Evolutionary conservation across 2,888 invertebrate genomes (phyloP), one percentile per base, ranked within the genome.

Genomic region (Napeogenes inachia): DNA sequence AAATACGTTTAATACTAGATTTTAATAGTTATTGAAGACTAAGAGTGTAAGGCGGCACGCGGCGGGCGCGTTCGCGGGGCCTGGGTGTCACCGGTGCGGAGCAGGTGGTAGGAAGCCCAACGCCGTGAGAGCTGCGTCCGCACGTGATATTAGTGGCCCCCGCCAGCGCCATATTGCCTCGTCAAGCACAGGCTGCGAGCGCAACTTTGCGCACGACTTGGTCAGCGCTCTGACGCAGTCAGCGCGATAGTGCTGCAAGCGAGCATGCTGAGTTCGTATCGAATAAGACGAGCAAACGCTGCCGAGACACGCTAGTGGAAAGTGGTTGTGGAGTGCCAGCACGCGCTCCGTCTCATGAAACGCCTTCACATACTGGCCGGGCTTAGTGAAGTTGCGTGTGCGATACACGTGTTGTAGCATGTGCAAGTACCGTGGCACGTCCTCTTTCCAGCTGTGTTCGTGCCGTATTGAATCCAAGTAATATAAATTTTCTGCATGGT

Each of bases 351-450:
- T 96, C 87, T 97, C 96, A 86, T 97, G 97, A 91, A 98, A 98
- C 84, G 97, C 97, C 87, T 98, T 98, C 69, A 97, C 95, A 87
- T 97, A 97, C 85, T 96, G 96, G 73, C 97, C 96, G 5, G 97
- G 97, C 84, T 97, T 97, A 6, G 97, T 97, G 87, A 96, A 97
- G 88, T 97, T 97, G 79, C 94, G 94, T 70, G 97, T 95, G 61
- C 97, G 93, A 82, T 96, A 96, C 54, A 97, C 97, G 87, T 97
- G 97, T 85, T 97, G 97, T 79, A 97, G 82, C 97, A 98, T 98
- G 86, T 98, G 97, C 95, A 97, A 94, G 82, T 97, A 96, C 73
- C 92, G 93, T 64, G 97, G 97, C 73, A 95, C 94, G 75, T 94
- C 94, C 71, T 94, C 93, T 85, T 95, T 95, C 87, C 84, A 95